Evolutionary conservation across 2,888 invertebrate species (phyloP).

Genomic region (Pecten maximus): DNA sequence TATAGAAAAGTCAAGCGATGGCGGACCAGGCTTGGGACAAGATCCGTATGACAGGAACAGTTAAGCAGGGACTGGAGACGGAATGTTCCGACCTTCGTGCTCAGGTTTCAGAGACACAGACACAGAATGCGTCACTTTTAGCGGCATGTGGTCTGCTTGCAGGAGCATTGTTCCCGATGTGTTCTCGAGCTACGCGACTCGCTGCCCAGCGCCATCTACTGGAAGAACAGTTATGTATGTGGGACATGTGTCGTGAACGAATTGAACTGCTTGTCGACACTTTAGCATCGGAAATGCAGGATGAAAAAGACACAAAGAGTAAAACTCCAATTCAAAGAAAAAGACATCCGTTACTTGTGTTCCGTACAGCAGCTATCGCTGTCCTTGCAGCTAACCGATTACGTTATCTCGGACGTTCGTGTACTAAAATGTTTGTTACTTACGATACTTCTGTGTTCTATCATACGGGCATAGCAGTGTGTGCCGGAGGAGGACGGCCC

Average conservation of each 20-base stretch:
- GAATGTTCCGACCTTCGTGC: constrained; percentile 75
- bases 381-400: constrained; percentile 80
- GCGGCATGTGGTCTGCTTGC: constrained; percentile 77
- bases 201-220: constrained; percentile 74
- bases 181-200: constrained; percentile 69
- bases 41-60: constrained; percentile 73
- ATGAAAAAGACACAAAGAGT: constrained; percentile 54
- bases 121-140: constrained; percentile 72
- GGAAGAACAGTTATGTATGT: constrained; percentile 73
- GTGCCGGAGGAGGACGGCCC: constrained; percentile 70
- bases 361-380: constrained; percentile 75
- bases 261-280: constrained; percentile 71
- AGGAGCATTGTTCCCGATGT: constrained; percentile 79
- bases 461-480: constrained; percentile 72
- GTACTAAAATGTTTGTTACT: constrained; percentile 73
- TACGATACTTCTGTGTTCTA: constrained; percentile 71
- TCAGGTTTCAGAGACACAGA: constrained; percentile 67
- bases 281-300: constrained; percentile 69
- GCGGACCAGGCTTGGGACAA: constrained; percentile 81
- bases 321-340: constrained; percentile 54
- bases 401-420: constrained; percentile 62
- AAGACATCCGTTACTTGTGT: constrained; percentile 71
- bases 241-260: constrained; percentile 74
- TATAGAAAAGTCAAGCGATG: constrained; percentile 79
- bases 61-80: constrained; percentile 78